These are phyloP conservation scores for Diarsia mendica DNA, from an alignment of 2,888 invertebrate genomes.

Conservation along the genomic window DNA sequence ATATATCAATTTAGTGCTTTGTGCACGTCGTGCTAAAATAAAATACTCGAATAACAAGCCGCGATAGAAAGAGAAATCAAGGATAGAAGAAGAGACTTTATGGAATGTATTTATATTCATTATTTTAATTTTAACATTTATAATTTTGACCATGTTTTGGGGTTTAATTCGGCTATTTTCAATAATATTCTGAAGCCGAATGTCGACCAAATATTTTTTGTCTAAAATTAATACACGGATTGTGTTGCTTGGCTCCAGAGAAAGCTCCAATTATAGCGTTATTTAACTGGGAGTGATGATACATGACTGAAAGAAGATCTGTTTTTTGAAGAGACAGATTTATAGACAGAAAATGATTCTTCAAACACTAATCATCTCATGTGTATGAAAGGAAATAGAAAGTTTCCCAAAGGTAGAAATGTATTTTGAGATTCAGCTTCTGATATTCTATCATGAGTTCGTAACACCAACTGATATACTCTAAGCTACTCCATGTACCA, in stretches of 20 bases:
- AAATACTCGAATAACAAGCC: constrained; percentile 74
- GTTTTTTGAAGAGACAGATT: constrained; percentile 36
- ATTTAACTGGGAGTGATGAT: constrained; percentile 54
- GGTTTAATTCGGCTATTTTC: constrained; percentile 32
- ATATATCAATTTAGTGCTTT: constrained; percentile 59
- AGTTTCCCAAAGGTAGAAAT: constrained; percentile 48
- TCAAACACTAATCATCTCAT: constrained; percentile 45
- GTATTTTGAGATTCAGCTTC: constrained; percentile 51
- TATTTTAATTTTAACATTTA: constrained; percentile 51
- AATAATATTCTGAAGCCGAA: constrained; percentile 48
- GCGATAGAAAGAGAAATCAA: constrained; percentile 72
- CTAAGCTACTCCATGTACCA: constrained; percentile 56
- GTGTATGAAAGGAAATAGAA: constrained; percentile 49
- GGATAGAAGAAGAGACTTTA: constrained; percentile 66
- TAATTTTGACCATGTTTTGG: constrained; percentile 36
- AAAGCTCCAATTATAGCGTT: constrained; percentile 67
- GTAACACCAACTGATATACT: constrained; percentile 52
- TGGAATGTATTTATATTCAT: constrained; percentile 51
- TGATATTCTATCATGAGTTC: constrained; percentile 47
- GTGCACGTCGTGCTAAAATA: constrained; percentile 67
- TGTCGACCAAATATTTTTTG: constrained; percentile 30
- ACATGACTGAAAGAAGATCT: constrained; percentile 53
- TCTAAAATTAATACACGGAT: constrained; percentile 54
- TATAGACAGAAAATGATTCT: constrained; percentile 48
- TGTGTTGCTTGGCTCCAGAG: constrained; percentile 63